Conservation (phyloP, 2,113 vertebrate species). For the Datnioides undecimradiatus region DNA sequence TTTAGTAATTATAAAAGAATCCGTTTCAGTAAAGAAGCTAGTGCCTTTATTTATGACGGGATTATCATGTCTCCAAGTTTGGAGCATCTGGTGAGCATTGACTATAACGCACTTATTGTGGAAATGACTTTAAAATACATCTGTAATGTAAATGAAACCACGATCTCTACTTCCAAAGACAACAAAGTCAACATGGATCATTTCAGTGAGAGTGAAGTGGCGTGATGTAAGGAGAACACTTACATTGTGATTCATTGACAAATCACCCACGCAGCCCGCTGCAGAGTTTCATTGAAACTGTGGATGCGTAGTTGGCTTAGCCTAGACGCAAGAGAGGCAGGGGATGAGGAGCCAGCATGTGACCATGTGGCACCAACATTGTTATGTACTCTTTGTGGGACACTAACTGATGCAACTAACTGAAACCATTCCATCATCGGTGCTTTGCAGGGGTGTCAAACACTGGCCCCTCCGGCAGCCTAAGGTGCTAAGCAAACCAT, state of each 20-base stretch:
- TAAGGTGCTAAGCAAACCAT: conserved; percentile 43
- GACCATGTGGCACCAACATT: not conserved
- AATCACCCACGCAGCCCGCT: not conserved
- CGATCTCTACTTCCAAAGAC: conserved; percentile 19
- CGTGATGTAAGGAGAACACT: not conserved
- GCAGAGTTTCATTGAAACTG: not conserved
- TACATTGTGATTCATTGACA: not conserved
- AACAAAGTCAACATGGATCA: conserved; percentile 1
- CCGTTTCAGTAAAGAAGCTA: conserved; percentile 1
- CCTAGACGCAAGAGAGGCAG: not conserved
- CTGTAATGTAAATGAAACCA: not conserved
- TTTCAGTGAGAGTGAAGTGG: conserved; percentile 13
- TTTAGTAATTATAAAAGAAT: not conserved
- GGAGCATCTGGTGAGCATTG: not conserved
- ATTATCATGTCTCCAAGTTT: not conserved
- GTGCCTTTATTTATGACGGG: conserved; percentile 49
- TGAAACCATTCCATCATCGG: conserved; percentile 18
- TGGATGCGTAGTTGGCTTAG: not conserved
- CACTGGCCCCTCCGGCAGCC: conserved; percentile 5
- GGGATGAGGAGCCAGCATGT: not conserved
- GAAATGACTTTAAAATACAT: conserved; percentile 40
- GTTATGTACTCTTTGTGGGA: not conserved
- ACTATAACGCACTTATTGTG: conserved; percentile 41
- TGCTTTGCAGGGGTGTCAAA: conserved; percentile 28
- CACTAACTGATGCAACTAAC: not conserved